These are phyloP conservation scores for Oreortyx pictus DNA, from an alignment of 2,797 vertebrate species.

Conservation along the genomic window DNA sequence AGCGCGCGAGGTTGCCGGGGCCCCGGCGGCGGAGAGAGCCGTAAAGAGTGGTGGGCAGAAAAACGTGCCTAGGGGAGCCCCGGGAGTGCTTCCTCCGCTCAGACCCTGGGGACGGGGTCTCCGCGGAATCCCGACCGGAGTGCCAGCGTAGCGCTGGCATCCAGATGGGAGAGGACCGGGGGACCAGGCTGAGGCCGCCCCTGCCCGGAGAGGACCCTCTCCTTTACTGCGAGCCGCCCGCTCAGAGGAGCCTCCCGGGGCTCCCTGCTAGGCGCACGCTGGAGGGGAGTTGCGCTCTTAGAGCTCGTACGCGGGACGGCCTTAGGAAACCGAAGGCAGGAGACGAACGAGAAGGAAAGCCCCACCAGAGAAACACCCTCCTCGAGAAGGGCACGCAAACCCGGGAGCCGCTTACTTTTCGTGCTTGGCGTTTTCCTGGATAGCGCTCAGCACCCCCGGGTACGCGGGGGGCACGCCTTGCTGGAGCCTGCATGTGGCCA, in stretches of 20 bases:
- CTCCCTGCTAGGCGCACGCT: background rate
- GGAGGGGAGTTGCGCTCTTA: background rate
- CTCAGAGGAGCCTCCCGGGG: background rate
- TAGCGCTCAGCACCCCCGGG: conserved; percentile 79
- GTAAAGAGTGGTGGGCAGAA: background rate
- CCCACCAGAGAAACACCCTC: background rate
- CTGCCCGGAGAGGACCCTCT: background rate
- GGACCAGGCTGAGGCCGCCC: no score
- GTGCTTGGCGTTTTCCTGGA: conserved; percentile 83
- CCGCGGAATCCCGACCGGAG: background rate
- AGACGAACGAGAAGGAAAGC: background rate
- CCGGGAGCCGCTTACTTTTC: conserved; percentile 86
- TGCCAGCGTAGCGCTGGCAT: accelerated
- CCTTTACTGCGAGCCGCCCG: background rate
- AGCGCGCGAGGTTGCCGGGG: background rate
- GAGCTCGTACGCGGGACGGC: background rate
- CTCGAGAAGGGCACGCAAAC: background rate
- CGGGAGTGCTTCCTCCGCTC: background rate
- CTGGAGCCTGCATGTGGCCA: conserved; percentile 89
- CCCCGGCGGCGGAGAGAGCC: background rate
- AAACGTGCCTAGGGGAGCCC: background rate
- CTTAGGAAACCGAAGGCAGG: background rate
- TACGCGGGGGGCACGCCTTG: conserved; percentile 51
- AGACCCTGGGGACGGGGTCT: background rate
- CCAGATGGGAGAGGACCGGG: background rate